These are phyloP conservation scores for Carassius carassius DNA, from an alignment of 2,113 vertebrate genomes.

Conservation along the genomic window DNA sequence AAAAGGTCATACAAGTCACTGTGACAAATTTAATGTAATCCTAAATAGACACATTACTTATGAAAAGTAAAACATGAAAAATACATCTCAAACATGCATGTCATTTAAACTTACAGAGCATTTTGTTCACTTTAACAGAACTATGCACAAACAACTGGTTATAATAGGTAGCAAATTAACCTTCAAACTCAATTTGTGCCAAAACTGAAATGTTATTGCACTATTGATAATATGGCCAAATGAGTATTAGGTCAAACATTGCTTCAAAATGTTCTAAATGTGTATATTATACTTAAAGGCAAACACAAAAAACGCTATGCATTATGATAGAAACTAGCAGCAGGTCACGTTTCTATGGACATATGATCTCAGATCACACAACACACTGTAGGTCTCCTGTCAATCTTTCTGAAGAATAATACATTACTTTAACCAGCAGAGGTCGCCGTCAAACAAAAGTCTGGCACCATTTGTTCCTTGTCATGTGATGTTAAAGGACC, in stretches of 20 bases:
- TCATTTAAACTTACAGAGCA: neutral
- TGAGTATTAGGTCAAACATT: neutral
- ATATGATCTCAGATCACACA: neutral
- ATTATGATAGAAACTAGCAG: neutral
- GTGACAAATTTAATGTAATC: neutral
- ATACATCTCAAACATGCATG: neutral
- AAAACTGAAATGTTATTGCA: neutral
- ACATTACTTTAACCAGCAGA: slow-evolving; percentile 35
- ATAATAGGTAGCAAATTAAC: neutral
- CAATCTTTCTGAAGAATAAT: neutral
- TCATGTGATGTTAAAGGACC: neutral
- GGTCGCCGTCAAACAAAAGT: slow-evolving; percentile 27
- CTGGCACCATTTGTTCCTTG: neutral
- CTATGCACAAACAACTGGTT: neutral
- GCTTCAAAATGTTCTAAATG: neutral
- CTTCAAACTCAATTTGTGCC: neutral
- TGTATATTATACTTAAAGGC: no score
- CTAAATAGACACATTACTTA: neutral
- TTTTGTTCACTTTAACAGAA: neutral
- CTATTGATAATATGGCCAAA: neutral
- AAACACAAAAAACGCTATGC: neutral
- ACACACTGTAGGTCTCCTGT: neutral
- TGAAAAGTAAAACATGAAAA: neutral
- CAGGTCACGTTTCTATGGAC: neutral
- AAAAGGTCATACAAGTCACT: neutral